Evolutionary conservation across 2,888 invertebrate genomes (phyloP).

Genomic region (Hypolimnas misippus): DNA sequence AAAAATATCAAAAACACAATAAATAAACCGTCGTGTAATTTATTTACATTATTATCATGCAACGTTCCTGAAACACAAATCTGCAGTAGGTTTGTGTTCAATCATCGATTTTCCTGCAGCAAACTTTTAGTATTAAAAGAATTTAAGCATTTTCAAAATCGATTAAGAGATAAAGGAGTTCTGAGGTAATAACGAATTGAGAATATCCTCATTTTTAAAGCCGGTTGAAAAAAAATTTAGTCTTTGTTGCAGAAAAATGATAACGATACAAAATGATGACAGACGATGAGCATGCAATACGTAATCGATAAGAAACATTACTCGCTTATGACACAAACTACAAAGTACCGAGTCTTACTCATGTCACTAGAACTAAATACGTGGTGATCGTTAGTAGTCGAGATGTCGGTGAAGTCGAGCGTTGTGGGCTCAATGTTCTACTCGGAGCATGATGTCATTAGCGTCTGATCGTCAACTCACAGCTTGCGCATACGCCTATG

Average conservation of each 20-base stretch:
- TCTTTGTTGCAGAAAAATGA: conserved; percentile 60
- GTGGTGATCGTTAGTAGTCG: conserved; percentile 69
- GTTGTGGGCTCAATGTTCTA: conserved; percentile 82
- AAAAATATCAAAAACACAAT: conserved; percentile 45
- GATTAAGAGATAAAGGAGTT: too few relatives aligned
- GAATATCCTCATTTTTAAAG: too few relatives aligned
- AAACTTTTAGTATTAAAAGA: conserved; percentile 41
- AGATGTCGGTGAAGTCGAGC: conserved; percentile 49
- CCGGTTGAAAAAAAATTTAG: too few relatives aligned
- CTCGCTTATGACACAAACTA: conserved; percentile 59
- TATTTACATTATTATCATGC: conserved; percentile 58
- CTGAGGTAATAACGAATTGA: too few relatives aligned
- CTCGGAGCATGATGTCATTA: conserved; percentile 73
- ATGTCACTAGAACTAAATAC: conserved; percentile 56
- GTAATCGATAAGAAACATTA: conserved; percentile 46
- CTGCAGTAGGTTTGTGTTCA: conserved; percentile 11
- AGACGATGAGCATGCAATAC: conserved; percentile 62
- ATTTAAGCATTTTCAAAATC: too few relatives aligned
- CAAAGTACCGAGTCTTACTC: conserved; percentile 44
- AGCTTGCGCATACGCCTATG: conserved; percentile 72
- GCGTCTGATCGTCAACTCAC: conserved; percentile 66
- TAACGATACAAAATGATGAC: conserved; percentile 43
- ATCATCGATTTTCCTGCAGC: conserved; percentile 52
- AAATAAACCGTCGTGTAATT: conserved; percentile 44
- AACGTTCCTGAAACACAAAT: conserved; percentile 48